A percentile compares a stretch with the other conserved stretches of the same genome.
These are phyloP conservation scores for Actenoides lindsayi DNA, from an alignment of 2,113 vertebrate species.

Conservation along the genomic window DNA sequence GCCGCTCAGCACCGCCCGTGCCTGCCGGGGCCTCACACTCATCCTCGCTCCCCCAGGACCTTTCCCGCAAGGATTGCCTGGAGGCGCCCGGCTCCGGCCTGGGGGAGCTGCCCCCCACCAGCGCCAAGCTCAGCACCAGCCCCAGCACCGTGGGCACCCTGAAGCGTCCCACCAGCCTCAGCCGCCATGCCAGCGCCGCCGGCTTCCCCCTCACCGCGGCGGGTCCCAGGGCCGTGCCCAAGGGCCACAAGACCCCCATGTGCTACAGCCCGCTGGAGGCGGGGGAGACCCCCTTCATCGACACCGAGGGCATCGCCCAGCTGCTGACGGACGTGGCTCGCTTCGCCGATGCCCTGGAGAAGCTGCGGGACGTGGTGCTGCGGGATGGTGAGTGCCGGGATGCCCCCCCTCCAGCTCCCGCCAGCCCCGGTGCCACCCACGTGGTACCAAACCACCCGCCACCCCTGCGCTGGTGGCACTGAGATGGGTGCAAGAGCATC, in stretches of 20 bases:
- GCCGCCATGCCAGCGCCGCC: slow-evolving; percentile 90
- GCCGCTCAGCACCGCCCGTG: accelerated
- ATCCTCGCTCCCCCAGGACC: slow-evolving; percentile 79
- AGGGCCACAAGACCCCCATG: slow-evolving; percentile 77
- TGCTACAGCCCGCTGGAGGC: slow-evolving; percentile 71
- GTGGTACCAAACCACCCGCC: accelerated
- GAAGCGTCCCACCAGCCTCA: slow-evolving; percentile 89
- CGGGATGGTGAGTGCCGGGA: slow-evolving; percentile 78
- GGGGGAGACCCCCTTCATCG: slow-evolving; percentile 74
- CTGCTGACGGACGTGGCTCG: slow-evolving; percentile 86
- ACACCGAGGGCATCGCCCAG: slow-evolving; percentile 90
- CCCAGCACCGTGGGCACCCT: slow-evolving; percentile 79
- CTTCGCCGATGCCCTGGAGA: slow-evolving; percentile 92
- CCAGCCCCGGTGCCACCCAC: background rate
- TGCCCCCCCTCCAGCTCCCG: background rate
- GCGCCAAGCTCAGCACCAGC: slow-evolving; percentile 69
- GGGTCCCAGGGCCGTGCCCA: slow-evolving; percentile 76
- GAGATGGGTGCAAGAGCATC: background rate
- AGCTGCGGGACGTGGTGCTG: slow-evolving; percentile 89
- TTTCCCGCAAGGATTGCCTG: slow-evolving; percentile 81
- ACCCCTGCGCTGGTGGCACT: accelerated
- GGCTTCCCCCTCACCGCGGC: slow-evolving; percentile 82
- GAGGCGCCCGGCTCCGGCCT: slow-evolving; percentile 39
- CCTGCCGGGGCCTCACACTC: background rate
- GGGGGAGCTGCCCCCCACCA: slow-evolving; percentile 61